A percentile compares a stretch with the other conserved stretches of the same genome.
phyloP scores from a whole-genome alignment of 2,113 vertebrate species.

The Paedocypris sp. region DNA sequence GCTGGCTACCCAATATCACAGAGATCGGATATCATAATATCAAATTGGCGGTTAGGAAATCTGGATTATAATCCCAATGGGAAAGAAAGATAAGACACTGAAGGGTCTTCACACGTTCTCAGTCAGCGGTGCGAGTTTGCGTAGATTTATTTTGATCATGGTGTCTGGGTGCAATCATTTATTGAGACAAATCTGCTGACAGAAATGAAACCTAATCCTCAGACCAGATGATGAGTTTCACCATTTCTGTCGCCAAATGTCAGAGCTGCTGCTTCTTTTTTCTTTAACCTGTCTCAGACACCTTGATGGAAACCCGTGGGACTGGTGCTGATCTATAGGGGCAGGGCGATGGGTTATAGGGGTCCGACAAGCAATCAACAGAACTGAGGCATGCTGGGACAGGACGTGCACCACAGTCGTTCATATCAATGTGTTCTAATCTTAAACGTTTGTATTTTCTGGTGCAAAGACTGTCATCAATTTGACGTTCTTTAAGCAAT shows the following conservation, averaged over 20 bases:
- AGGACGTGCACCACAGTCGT: conserved; percentile 13
- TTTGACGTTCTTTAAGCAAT: background rate
- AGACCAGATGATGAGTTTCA: conserved; percentile 3
- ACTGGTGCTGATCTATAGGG: conserved; percentile 31
- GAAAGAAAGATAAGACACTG: background rate
- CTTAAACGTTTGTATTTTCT: too few relatives aligned
- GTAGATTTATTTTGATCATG: background rate
- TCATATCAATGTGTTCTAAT: conserved; percentile 11
- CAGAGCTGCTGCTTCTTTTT: conserved; percentile 21
- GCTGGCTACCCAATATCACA: background rate
- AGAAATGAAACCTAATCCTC: conserved; percentile 14
- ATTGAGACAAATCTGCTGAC: conserved; percentile 16
- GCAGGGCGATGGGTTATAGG: conserved; percentile 26
- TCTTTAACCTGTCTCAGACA: conserved; percentile 4
- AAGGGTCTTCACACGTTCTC: background rate
- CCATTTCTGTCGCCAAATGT: conserved; percentile 21
- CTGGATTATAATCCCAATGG: conserved; percentile 7
- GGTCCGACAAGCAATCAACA: conserved; percentile 8
- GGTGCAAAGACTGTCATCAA: too few relatives aligned
- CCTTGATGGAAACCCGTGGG: conserved; percentile 35
- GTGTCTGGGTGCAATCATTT: conserved; percentile 6
- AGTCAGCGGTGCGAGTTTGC: background rate
- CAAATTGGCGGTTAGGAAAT: conserved; percentile 17
- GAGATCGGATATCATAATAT: conserved; percentile 13
- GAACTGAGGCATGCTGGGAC: conserved; percentile 29